Evolutionary conservation across 92 coral and sea anemone genomes (phyloP).

Genomic region (Epizoanthus stellaris): DNA sequence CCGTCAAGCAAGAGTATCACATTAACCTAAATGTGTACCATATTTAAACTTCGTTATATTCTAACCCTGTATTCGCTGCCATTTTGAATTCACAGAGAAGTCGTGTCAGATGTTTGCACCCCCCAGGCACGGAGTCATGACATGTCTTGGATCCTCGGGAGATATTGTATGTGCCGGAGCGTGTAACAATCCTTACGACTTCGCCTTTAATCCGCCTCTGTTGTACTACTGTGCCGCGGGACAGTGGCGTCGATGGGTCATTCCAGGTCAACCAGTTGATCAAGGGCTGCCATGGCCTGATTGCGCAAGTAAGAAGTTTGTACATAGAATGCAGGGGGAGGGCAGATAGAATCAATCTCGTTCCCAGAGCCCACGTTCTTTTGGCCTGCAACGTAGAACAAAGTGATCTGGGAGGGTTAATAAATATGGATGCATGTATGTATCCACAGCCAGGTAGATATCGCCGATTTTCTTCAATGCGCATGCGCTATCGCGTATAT

Average conservation of each 20-base stretch:
- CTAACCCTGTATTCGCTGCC: background rate
- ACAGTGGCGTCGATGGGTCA: background rate
- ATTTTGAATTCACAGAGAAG: background rate
- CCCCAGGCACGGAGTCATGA: background rate
- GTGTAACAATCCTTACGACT: background rate
- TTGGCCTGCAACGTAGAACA: too few species aligned
- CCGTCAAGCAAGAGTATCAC: background rate
- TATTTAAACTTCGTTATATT: background rate
- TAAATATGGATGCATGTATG: too few species aligned
- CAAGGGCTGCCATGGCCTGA: background rate
- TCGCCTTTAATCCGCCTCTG: background rate
- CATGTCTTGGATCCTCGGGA: background rate
- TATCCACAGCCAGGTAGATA: too few species aligned
- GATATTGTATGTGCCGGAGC: too few species aligned
- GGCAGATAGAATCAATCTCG: too few species aligned
- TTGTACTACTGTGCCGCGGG: background rate
- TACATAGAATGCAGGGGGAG: too few species aligned
- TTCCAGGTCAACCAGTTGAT: background rate
- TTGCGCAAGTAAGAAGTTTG: background rate
- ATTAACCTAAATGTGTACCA: background rate
- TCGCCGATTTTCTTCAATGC: too few species aligned
- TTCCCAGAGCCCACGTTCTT: too few species aligned
- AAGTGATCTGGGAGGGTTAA: too few species aligned
- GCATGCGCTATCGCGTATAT: too few species aligned
- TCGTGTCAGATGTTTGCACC: background rate